Conservation (phyloP, 2,888 invertebrate genomes). For the Noctuana brunneofusca region DNA sequence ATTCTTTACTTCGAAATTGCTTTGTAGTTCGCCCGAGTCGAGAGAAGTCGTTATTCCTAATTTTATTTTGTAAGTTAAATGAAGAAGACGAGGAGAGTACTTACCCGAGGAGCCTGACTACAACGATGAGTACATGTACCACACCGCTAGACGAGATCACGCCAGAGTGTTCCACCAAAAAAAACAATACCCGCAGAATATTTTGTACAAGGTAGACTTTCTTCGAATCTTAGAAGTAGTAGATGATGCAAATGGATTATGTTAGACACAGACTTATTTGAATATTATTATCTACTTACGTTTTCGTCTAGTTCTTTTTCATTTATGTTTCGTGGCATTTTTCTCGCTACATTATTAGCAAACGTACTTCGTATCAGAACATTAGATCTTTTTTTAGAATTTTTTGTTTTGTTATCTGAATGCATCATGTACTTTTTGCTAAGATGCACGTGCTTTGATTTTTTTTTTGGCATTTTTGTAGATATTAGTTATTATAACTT, state of each 20-base stretch:
- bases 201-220: conserved; percentile 75
- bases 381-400: background rate
- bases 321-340: background rate
- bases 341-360: background rate
- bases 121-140: conserved; percentile 80
- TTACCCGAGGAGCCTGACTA: conserved; percentile 74
- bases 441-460: conserved; percentile 23
- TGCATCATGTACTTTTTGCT: conserved; percentile 33
- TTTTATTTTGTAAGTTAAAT: conserved; percentile 31
- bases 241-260: conserved; percentile 30
- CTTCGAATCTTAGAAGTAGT: conserved; percentile 36
- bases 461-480: conserved; percentile 22
- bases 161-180: conserved; percentile 76
- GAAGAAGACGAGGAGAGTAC: conserved; percentile 52
- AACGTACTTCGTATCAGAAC: background rate
- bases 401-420: background rate
- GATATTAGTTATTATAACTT: background rate
- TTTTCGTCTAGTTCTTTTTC: background rate
- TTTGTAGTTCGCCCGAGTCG: conserved; percentile 27
- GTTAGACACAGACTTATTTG: background rate
- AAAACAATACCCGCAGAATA: conserved; percentile 80
- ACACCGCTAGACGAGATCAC: conserved; percentile 77
- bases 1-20: conserved; percentile 34
- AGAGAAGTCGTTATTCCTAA: conserved; percentile 26
- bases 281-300: background rate